Evolutionary conservation across 30 jellyfish, hydroid and myxozoan species (phyloP).

Genomic region (Pelagia noctiluca): DNA sequence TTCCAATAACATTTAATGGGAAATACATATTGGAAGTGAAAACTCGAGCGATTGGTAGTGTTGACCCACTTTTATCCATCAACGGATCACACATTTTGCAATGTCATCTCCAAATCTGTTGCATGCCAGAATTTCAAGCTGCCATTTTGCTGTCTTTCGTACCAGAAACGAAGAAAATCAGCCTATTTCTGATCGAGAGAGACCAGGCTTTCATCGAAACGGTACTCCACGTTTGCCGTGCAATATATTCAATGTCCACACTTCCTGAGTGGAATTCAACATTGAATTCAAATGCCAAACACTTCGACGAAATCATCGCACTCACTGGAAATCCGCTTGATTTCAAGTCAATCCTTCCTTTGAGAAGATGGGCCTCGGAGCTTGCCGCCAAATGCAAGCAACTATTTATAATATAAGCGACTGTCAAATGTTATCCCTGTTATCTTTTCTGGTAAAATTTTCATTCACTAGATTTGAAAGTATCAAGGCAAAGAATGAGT

Average conservation of each 20-base stretch:
- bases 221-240: not conserved
- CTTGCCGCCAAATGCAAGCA: not conserved
- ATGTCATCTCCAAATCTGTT: conserved; percentile 19
- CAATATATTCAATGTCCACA: not conserved
- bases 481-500: no score
- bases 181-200: not conserved
- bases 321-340: not conserved
- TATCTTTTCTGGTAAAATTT: no score
- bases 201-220: not conserved
- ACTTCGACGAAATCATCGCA: not conserved
- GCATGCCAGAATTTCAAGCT: conserved; percentile 16
- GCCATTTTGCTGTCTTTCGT: conserved; percentile 11
- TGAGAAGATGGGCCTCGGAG: conserved; percentile 1
- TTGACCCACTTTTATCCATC: not conserved
- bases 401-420: no score
- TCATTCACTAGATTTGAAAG: no score
- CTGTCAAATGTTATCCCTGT: no score
- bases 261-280: not conserved
- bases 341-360: conserved; percentile 13
- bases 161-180: conserved; percentile 3
- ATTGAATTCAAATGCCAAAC: not conserved
- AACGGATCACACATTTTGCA: conserved; percentile 14
- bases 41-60: conserved; percentile 31
- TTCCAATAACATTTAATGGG: not conserved
- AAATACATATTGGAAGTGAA: conserved; percentile 4